Evolutionary conservation across 1,140 invertebrate genomes (phyloP).

Genomic region (Zaprionus camerounensis): DNA sequence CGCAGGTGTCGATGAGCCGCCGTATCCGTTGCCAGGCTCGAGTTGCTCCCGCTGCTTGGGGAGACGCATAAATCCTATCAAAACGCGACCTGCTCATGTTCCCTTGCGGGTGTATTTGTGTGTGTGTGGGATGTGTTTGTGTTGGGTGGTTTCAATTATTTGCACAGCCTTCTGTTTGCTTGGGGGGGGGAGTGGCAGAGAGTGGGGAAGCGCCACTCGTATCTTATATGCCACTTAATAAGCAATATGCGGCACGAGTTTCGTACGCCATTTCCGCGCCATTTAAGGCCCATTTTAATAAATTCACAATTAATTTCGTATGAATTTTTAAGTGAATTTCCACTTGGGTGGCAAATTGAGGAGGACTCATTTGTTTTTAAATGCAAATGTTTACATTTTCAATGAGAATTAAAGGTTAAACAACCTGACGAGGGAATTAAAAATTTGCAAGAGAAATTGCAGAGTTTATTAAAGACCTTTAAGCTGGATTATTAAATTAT

Average conservation of each 20-base stretch:
- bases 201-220: not conserved
- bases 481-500: not conserved
- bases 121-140: slow-evolving; percentile 14
- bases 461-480: not conserved
- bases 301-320: slow-evolving; percentile 66
- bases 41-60: slow-evolving; percentile 12
- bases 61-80: slow-evolving; percentile 35
- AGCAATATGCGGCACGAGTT: slow-evolving; percentile 60
- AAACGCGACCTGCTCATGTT: not conserved
- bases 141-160: slow-evolving; percentile 66
- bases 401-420: slow-evolving; percentile 3
- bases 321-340: slow-evolving; percentile 5
- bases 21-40: slow-evolving; percentile 23
- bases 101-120: slow-evolving; percentile 4
- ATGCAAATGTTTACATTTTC: slow-evolving; percentile 6
- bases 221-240: slow-evolving; percentile 75
- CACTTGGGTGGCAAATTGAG: slow-evolving; percentile 8
- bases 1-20: slow-evolving; percentile 58
- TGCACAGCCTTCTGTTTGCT: slow-evolving; percentile 45
- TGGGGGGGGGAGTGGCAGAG: not conserved
- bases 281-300: slow-evolving; percentile 70
- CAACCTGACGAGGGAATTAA: not conserved
- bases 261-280: slow-evolving; percentile 32
- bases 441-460: not conserved
- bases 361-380: not conserved